Percentiles rank a stretch among this genome's conserved stretches.
Evolutionary conservation across 2,113 vertebrate genomes (phyloP).

Genomic region (Agapornis roseicollis): DNA sequence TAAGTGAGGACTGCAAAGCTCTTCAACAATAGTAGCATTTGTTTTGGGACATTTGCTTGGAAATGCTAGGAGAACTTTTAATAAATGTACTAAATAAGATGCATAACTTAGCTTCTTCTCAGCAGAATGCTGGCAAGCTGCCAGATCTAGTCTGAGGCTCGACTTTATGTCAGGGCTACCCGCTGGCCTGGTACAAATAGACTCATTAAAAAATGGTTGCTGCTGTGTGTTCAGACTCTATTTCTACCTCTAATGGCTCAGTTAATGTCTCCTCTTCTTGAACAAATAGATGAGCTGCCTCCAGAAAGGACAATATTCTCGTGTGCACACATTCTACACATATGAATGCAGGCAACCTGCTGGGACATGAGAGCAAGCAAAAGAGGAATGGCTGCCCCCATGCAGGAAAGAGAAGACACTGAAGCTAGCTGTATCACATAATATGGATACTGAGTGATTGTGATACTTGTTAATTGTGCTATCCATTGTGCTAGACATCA

Average conservation of each 20-base stretch:
- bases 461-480: neutral
- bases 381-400: neutral
- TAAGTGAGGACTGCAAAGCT: conserved; percentile 32
- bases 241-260: conserved; percentile 55
- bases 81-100: conserved; percentile 75
- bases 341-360: neutral
- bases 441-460: neutral
- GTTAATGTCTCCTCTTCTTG: conserved; percentile 37
- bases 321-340: neutral
- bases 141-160: conserved; percentile 42
- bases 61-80: conserved; percentile 69
- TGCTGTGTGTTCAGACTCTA: conserved; percentile 39
- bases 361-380: neutral
- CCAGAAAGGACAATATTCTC: conserved; percentile 5
- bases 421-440: neutral
- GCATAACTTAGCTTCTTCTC: conserved; percentile 67
- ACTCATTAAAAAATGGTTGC: conserved; percentile 68
- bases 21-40: conserved; percentile 69
- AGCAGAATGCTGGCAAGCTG: neutral
- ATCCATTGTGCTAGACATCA: neutral
- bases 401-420: neutral
- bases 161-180: conserved; percentile 46
- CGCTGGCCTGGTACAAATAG: conserved; percentile 55
- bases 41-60: conserved; percentile 67
- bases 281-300: conserved; percentile 33